Evolutionary conservation across 2,113 vertebrate genomes (phyloP), one percentile per base, ranked within the genome.

Genomic region (Solenodon paradoxus): DNA sequence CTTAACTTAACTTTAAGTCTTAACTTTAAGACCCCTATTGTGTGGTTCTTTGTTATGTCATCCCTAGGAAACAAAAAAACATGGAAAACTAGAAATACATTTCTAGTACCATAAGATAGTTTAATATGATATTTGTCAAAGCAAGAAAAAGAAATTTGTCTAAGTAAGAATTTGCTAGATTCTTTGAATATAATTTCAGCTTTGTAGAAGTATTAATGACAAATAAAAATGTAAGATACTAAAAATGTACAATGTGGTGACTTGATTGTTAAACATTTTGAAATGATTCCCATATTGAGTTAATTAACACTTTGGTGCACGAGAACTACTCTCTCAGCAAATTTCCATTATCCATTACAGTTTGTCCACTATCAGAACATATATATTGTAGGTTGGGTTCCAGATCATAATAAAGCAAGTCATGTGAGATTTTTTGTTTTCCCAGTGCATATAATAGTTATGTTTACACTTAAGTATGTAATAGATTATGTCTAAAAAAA

Each of bases 111-210:
- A 30, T 20, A 77, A 35, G 45, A 42, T n/a, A 78, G 57, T 71
- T 69, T 68, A 78, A 30, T 22, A 32, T n/a, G 59, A 75, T 82
- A 53, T 59, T 63, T 84, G 47, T 69, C 49, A 85, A 95, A 68
- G 53, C 35, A 92, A 85, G n/a, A 88, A 57, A 82, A 49, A 24
- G 28, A 90, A 64, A 40, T 59, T 40, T 49, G 79, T 64, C 80
- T 15, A 81, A 87, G n/a, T 57, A 88, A 81, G 47, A 83, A 77
- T 57, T 49, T 78, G 32, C 87, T 78, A 47, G 55, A 75, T 40
- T 90, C 55, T 83, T 42, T 74, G 17, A 53, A 51, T 92, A 45
- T 72, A 51, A 94, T 87, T 94, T 82, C 69, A 94, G 32, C 20
- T 81, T 86, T 55, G 47, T 22, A 42, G 35, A 59, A 40, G 69